Evolutionary conservation across 1,140 invertebrate genomes (phyloP), one percentile per base, ranked within the genome.

Genomic region (Tetraneura akinire): DNA sequence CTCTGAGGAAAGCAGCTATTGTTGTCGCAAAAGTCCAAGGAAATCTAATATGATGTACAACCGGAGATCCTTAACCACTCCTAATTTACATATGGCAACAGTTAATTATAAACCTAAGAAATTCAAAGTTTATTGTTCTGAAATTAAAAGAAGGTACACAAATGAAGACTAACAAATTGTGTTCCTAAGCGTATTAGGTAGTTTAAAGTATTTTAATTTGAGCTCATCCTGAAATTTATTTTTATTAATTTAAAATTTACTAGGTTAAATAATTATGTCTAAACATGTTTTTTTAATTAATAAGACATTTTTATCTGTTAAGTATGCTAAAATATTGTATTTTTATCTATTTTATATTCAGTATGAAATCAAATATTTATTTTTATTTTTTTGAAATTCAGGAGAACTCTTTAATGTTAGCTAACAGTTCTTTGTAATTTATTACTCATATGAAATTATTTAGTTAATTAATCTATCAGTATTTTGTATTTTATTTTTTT

Each of bases 61-160:
- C 21, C 37, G 74, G 16, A 78, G 74, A 78, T 78, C 74, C 16
- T 60, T 78, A 55, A 78, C 74, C 18, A 57, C 74, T 60, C 74
- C 74, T 62, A 78, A 78, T 78, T 78, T 78, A 62, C 55, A 78
- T 60, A 37, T 62, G 74, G 55, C 60, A 23, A 47, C 74, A 78
- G n/a, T 60, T 78, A 62, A 78, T 37, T 62, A 42, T 60, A 78
- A 60, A 8, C 42, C 74, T 78, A 78, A 78, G 42, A 78, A 78
- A 78, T 78, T 78, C 32, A 78, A 78, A 78, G 37, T 78, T 57
- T 62, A 78, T 78, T 53, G 37, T 76, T 62, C 74, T 78, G 53
- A 60, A 62, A 51, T 49, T 51, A 47, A 78, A 78, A 78, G 74
- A 78, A 78, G 74, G 74, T 78, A 78, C 57, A 45, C 16, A 10